Evolutionary conservation across 92 coral and sea anemone species (phyloP).

Genomic region (Umimayanthus chanpuru): DNA sequence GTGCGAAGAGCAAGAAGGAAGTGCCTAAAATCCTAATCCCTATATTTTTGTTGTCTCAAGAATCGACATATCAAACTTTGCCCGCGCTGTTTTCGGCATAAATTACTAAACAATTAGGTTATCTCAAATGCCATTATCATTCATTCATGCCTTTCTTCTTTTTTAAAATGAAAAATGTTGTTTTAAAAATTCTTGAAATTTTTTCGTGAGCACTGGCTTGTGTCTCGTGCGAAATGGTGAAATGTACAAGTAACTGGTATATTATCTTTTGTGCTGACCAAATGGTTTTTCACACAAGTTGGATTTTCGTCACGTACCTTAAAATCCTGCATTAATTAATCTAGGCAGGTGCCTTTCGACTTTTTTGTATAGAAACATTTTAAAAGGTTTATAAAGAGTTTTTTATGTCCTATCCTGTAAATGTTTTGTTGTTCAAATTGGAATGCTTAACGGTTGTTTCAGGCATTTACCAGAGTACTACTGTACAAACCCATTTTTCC

Average conservation of each 20-base stretch:
- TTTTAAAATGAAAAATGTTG: not conserved
- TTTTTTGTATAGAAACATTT: not conserved
- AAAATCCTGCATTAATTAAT: conserved; percentile 5
- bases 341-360: conserved; percentile 15
- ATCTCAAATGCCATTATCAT: not conserved
- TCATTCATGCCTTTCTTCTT: not conserved
- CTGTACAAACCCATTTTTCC: too few relatives aligned
- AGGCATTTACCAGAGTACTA: not conserved
- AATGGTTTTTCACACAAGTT: not conserved
- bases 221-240: not conserved
- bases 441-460: not conserved
- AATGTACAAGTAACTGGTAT: too few relatives aligned
- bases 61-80: not conserved
- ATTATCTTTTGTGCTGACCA: too few relatives aligned
- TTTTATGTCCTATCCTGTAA: not conserved
- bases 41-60: not conserved
- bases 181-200: not conserved
- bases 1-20: not conserved
- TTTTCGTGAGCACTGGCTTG: not conserved
- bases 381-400: not conserved
- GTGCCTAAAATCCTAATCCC: not conserved
- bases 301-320: not conserved
- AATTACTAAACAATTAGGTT: not conserved
- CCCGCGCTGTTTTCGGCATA: not conserved
- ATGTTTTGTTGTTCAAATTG: not conserved